Conservation (phyloP, 1,140 invertebrate species). For the Calliopsis andreniformis region DNA sequence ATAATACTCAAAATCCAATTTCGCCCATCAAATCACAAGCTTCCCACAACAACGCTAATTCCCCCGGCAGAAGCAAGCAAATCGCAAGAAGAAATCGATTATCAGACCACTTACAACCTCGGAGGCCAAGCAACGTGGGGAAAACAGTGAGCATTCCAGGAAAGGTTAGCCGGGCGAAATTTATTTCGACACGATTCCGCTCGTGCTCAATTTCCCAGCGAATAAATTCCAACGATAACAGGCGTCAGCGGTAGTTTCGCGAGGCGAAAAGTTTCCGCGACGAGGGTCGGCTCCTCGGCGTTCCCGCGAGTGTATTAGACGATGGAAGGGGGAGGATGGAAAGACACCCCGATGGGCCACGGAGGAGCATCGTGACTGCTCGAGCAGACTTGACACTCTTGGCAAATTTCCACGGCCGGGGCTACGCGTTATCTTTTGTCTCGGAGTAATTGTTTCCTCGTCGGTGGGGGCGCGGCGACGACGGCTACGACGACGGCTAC, state of each 20-base stretch:
- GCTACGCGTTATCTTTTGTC: constrained; percentile 71
- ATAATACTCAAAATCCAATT: too few species aligned
- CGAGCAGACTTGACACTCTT: constrained; percentile 64
- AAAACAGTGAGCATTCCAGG: neutral
- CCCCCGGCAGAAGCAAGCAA: too few species aligned
- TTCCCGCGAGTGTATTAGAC: constrained; percentile 22
- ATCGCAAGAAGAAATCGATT: too few species aligned
- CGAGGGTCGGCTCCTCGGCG: neutral
- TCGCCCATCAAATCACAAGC: too few species aligned
- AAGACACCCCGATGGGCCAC: constrained; percentile 22
- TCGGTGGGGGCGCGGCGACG: constrained; percentile 19
- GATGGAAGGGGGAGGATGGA: neutral
- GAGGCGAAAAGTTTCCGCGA: constrained; percentile 2
- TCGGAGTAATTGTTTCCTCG: constrained; percentile 73
- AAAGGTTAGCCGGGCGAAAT: neutral
- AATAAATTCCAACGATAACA: constrained; percentile 24
- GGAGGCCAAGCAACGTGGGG: too few species aligned
- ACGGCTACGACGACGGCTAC: constrained; percentile 21
- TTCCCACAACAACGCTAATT: too few species aligned
- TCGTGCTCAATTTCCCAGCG: constrained; percentile 2
- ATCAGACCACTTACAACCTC: neutral
- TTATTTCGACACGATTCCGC: neutral
- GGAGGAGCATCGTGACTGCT: constrained; percentile 3
- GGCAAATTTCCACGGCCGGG: constrained; percentile 73
- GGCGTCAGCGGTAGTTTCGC: neutral